These are phyloP conservation scores for Epinephelus awoara DNA, from an alignment of 2,797 vertebrate species.

Conservation along the genomic window DNA sequence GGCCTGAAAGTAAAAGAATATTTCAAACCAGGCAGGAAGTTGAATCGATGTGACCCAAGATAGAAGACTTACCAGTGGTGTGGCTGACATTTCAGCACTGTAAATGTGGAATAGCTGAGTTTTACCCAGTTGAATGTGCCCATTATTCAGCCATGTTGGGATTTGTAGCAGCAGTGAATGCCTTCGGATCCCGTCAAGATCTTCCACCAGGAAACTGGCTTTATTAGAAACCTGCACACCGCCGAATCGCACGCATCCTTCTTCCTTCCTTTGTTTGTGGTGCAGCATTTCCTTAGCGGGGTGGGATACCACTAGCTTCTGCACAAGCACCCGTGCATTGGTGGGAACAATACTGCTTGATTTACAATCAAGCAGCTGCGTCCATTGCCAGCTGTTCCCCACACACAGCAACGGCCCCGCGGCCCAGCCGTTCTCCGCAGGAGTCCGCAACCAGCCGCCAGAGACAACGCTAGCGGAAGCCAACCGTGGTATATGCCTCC, in stretches of 20 bases:
- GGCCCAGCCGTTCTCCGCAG: slow-evolving; percentile 72
- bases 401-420: slow-evolving; percentile 55
- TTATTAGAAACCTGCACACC: slow-evolving; percentile 38
- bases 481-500: slow-evolving; percentile 54
- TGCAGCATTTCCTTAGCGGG: slow-evolving; percentile 62
- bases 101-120: slow-evolving; percentile 19
- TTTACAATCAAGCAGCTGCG: slow-evolving; percentile 87
- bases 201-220: slow-evolving; percentile 62
- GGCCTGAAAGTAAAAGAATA: slow-evolving; percentile 7
- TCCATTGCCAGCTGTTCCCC: slow-evolving; percentile 81
- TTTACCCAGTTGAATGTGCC: slow-evolving; percentile 26
- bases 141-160: slow-evolving; percentile 21
- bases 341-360: slow-evolving; percentile 79
- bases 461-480: slow-evolving; percentile 72
- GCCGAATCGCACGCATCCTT: slow-evolving; percentile 45
- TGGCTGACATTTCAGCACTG: not conserved
- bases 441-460: slow-evolving; percentile 73
- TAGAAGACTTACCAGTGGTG: not conserved
- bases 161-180: slow-evolving; percentile 45
- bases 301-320: slow-evolving; percentile 60
- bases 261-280: slow-evolving; percentile 65
- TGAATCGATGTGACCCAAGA: slow-evolving; percentile 5
- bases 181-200: slow-evolving; percentile 46
- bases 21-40: slow-evolving; percentile 3
- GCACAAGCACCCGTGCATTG: slow-evolving; percentile 51